Conservation (phyloP, 2,797 vertebrate species). For the Gallirallus australis region DNA sequence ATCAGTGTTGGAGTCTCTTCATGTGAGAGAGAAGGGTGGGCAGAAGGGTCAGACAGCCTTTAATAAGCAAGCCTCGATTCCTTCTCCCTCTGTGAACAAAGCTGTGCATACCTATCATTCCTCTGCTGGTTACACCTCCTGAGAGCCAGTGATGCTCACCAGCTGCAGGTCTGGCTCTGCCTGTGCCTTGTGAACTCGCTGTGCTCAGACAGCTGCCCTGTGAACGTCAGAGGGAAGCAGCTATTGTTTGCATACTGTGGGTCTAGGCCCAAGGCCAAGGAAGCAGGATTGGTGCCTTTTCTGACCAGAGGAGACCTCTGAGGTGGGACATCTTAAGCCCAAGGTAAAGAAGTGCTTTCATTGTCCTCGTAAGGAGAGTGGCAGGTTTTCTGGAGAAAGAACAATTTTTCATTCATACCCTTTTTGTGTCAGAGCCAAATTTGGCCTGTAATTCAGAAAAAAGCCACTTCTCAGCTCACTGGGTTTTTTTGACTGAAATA, state of each 20-base stretch:
- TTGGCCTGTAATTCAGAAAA: not conserved
- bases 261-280: not conserved
- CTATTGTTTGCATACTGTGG: not conserved
- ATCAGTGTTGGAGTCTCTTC: not conserved
- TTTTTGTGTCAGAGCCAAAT: not conserved
- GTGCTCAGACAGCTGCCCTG: not conserved
- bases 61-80: not conserved
- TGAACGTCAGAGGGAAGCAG: not conserved
- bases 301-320: not conserved
- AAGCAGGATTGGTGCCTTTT: not conserved
- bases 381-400: not conserved
- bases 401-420: accelerated
- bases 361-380: not conserved
- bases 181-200: not conserved
- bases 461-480: not conserved
- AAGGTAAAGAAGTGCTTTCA: not conserved
- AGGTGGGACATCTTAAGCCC: not conserved
- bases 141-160: not conserved
- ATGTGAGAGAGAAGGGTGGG: not conserved
- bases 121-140: conserved; percentile 40
- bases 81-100: not conserved
- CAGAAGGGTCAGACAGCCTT: not conserved
- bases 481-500: not conserved
- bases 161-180: conserved; percentile 50
- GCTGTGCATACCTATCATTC: conserved; percentile 26